Conservation (phyloP, 2,888 invertebrate genomes). For the Adineta ricciae region DNA sequence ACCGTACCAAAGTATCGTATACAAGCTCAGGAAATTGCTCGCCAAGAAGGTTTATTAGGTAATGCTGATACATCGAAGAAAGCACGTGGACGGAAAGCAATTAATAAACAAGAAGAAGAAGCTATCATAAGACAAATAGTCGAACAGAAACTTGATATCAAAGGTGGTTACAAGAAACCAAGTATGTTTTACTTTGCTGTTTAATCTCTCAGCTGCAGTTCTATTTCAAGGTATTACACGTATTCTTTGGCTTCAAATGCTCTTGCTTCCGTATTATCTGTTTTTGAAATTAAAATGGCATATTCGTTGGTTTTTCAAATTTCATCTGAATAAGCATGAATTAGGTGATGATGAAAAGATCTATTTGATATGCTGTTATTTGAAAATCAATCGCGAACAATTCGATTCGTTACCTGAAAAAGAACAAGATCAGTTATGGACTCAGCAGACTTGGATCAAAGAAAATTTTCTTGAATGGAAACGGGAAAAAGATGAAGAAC, state of each 20-base stretch:
- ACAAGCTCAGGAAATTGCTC: slow-evolving; percentile 58
- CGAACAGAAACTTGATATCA: slow-evolving; percentile 82
- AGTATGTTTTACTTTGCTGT: neutral
- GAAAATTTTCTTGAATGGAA: slow-evolving; percentile 72
- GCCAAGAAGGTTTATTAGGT: slow-evolving; percentile 56
- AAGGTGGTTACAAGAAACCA: slow-evolving; percentile 36
- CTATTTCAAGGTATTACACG: slow-evolving; percentile 64
- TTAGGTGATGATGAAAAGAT: slow-evolving; percentile 73
- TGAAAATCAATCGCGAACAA: slow-evolving; percentile 56
- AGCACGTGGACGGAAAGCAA: slow-evolving; percentile 37
- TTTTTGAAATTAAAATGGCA: slow-evolving; percentile 59
- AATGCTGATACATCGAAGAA: slow-evolving; percentile 47
- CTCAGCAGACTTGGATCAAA: slow-evolving; percentile 69
- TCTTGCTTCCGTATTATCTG: slow-evolving; percentile 66
- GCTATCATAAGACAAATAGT: slow-evolving; percentile 68
- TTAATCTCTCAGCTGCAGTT: neutral
- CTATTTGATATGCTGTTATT: slow-evolving; percentile 68
- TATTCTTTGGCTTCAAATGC: slow-evolving; percentile 71
- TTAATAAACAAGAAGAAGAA: slow-evolving; percentile 65
- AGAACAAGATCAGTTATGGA: slow-evolving; percentile 64
- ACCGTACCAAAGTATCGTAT: slow-evolving; percentile 67
- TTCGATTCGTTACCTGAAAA: slow-evolving; percentile 61
- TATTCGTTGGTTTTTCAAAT: slow-evolving; percentile 69
- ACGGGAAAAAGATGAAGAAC: slow-evolving; percentile 68
- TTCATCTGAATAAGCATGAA: slow-evolving; percentile 62